These are phyloP conservation scores for Leptonema lineaticorne DNA, from an alignment of 1,140 invertebrate species.

Conservation along the genomic window DNA sequence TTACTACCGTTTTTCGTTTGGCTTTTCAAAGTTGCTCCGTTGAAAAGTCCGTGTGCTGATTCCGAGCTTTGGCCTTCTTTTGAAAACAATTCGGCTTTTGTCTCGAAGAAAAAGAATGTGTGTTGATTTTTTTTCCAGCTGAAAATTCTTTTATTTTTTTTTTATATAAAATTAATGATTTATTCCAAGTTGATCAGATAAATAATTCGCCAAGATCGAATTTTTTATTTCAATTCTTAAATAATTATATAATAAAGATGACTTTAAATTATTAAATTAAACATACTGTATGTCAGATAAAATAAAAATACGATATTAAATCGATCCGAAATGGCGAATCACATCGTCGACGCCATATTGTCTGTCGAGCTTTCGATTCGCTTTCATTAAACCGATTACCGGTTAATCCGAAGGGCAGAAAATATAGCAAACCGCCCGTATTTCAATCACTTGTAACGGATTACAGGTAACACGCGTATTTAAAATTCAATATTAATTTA, in stretches of 20 bases:
- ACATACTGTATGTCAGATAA: too few species aligned
- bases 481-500: too few species aligned
- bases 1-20: not conserved
- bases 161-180: not conserved
- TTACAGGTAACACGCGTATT: too few species aligned
- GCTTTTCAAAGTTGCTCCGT: not conserved
- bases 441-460: not conserved
- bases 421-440: not conserved
- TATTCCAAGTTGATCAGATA: too few species aligned
- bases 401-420: not conserved
- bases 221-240: too few species aligned
- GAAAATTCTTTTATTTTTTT: not conserved
- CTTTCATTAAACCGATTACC: not conserved
- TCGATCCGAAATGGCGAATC: too few species aligned
- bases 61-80: not conserved
- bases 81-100: conserved; percentile 11
- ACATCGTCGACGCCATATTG: too few species aligned
- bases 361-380: not conserved
- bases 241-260: too few species aligned
- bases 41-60: not conserved
- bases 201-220: too few species aligned
- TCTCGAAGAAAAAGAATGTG: not conserved
- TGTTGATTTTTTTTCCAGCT: not conserved
- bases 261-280: too few species aligned
- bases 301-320: too few species aligned